Evolutionary conservation across 2,797 vertebrate genomes (phyloP).

Genomic region (Argya squamiceps): DNA sequence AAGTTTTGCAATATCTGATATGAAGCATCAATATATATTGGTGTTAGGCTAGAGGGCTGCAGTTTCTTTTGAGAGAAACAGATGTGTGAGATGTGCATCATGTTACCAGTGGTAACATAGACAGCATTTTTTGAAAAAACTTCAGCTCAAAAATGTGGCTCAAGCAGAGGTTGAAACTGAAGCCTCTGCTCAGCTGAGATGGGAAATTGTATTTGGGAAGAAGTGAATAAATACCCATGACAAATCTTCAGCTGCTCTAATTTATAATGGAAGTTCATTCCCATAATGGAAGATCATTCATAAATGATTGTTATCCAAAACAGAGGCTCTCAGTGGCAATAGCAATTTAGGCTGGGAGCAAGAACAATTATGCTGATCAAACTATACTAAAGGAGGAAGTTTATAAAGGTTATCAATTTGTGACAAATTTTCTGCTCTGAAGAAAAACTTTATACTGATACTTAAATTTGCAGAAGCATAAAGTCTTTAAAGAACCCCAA

Average conservation of each 20-base stretch:
- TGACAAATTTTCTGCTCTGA: neutral
- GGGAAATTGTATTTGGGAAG: neutral
- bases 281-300: neutral
- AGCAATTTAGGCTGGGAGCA: neutral
- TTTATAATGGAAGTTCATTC: neutral
- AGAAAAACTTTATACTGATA: neutral
- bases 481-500: neutral
- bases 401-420: neutral
- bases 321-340: neutral
- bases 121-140: neutral
- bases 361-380: neutral
- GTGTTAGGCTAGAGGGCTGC: neutral
- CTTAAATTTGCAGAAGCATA: neutral
- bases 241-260: neutral
- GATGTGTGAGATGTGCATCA: neutral
- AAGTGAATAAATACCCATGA: neutral
- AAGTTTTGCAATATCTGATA: neutral
- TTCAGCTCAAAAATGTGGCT: neutral
- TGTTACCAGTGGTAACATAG: neutral
- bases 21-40: neutral
- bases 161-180: neutral
- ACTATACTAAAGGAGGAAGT: neutral
- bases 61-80: neutral
- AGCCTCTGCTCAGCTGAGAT: neutral
- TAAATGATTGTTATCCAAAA: neutral